These are phyloP conservation scores for Mayetiola destructor DNA, from an alignment of 2,888 invertebrate species.

Conservation along the genomic window DNA sequence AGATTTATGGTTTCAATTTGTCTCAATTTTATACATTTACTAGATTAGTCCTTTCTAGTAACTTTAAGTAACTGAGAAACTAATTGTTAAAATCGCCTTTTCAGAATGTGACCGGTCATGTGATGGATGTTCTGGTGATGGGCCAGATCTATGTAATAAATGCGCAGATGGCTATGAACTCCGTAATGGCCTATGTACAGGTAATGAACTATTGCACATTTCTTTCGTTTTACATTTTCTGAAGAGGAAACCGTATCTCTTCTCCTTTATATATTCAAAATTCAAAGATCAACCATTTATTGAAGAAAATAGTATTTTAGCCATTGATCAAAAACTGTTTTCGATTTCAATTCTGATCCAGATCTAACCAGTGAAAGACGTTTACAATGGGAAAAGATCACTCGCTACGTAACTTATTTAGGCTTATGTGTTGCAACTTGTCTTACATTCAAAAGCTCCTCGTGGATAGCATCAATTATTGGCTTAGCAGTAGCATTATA, in stretches of 20 bases:
- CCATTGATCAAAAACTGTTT: too few relatives aligned
- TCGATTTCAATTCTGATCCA: conserved; percentile 20
- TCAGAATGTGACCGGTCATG: conserved; percentile 70
- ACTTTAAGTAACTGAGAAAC: too few relatives aligned
- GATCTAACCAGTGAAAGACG: conserved; percentile 38
- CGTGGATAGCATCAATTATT: conserved; percentile 58
- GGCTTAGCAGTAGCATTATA: conserved; percentile 68
- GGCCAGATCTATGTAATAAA: conserved; percentile 75
- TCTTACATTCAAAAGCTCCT: conserved; percentile 70
- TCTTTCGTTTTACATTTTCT: conserved; percentile 15
- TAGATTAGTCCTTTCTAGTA: too few relatives aligned
- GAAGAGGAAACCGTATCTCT: conserved; percentile 19
- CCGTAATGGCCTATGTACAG: conserved; percentile 61
- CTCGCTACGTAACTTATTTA: conserved; percentile 68
- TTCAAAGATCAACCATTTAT: neutral
- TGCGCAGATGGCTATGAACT: conserved; percentile 62
- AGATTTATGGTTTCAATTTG: too few relatives aligned
- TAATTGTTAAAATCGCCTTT: conserved; percentile 33
- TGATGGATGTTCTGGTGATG: conserved; percentile 70
- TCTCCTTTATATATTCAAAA: neutral
- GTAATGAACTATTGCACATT: conserved; percentile 34
- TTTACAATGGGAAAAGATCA: conserved; percentile 43
- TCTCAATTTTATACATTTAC: too few relatives aligned
- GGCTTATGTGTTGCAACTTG: conserved; percentile 73
- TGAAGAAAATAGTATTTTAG: neutral